Conservation (phyloP, 2,797 vertebrate genomes). For the Danio jaintianensis region DNA sequence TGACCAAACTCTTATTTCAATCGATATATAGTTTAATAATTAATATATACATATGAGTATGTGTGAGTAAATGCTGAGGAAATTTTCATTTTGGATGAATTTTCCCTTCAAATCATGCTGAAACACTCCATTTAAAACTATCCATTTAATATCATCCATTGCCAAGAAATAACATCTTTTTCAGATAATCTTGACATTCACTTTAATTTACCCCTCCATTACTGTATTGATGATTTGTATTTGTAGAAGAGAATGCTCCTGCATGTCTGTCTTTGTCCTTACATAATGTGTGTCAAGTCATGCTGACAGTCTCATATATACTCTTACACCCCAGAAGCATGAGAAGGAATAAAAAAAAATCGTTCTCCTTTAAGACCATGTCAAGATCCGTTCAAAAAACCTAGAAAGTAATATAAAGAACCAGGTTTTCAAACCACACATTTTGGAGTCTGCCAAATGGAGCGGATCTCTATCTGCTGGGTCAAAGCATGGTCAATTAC, state of each 20-base stretch:
- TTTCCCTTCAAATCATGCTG: background rate
- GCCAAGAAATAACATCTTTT: background rate
- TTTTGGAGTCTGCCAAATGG: slow-evolving; percentile 17
- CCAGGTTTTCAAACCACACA: slow-evolving; percentile 4
- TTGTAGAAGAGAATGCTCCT: background rate
- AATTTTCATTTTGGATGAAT: no score
- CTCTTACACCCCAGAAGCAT: background rate
- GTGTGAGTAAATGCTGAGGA: no score
- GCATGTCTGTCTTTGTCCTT: background rate
- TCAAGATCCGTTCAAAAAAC: slow-evolving; percentile 8
- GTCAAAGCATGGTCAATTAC: slow-evolving; percentile 30
- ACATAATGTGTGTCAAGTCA: background rate
- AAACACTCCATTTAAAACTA: background rate
- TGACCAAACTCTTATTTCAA: no score
- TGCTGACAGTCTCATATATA: background rate
- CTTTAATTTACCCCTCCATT: background rate
- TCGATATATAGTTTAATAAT: no score
- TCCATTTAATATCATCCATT: background rate
- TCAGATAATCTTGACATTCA: background rate
- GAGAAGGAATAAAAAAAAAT: background rate
- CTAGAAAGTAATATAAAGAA: background rate
- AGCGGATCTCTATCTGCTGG: background rate
- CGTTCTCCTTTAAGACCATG: slow-evolving; percentile 29
- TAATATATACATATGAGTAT: no score
- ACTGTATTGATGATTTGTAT: background rate